phyloP scores from a whole-genome alignment of 2,113 vertebrate species.

The Brachypodius melanocephalos region DNA sequence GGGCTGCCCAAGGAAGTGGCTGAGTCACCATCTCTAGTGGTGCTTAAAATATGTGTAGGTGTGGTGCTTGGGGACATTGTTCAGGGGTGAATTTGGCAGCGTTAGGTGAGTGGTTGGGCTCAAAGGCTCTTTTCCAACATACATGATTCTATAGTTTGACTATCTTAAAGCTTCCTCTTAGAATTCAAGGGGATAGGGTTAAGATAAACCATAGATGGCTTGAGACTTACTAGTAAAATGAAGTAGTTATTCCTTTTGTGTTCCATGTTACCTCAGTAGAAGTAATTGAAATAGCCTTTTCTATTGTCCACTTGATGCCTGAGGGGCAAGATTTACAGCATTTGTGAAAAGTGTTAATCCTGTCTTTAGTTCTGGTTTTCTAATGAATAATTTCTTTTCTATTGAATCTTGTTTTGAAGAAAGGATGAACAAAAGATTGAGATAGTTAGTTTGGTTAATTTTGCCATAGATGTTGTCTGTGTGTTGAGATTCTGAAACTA shows the following conservation, averaged over 20 bases:
- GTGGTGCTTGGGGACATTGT: neutral
- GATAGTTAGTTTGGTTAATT: neutral
- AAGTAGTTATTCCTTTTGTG: neutral
- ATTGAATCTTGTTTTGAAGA: neutral
- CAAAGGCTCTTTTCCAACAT: neutral
- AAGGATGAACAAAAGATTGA: neutral
- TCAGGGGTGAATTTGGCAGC: neutral
- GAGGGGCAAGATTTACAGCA: neutral
- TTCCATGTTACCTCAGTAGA: neutral
- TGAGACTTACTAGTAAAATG: neutral
- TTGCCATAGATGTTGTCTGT: neutral
- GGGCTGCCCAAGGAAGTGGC: neutral
- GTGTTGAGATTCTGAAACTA: neutral
- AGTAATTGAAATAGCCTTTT: neutral
- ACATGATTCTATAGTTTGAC: neutral
- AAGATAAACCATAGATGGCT: neutral
- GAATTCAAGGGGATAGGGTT: neutral
- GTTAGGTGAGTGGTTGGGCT: neutral
- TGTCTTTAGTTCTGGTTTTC: neutral
- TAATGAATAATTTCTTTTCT: neutral
- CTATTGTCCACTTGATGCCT: neutral
- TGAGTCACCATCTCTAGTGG: neutral
- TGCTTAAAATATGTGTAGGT: neutral
- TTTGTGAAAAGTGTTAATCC: neutral
- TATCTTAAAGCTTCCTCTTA: neutral